Percentiles rank a stretch among this genome's conserved stretches.
Conservation (phyloP, 2,113 vertebrate genomes). For the Brachionichthys hirsutus region DNA sequence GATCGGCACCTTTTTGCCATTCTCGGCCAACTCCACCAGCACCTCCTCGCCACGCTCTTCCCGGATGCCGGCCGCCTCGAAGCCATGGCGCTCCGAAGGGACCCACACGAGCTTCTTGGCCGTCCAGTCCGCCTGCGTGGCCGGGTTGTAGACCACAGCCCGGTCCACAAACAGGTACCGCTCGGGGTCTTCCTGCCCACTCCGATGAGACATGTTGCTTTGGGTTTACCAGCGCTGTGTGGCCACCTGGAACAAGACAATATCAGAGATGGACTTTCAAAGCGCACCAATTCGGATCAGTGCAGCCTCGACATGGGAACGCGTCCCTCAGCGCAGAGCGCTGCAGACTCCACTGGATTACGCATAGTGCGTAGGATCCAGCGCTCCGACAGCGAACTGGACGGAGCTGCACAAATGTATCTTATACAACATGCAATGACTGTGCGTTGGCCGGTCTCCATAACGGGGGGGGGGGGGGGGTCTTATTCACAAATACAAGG, state of each 20-base stretch:
- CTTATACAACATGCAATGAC: constrained; percentile 6
- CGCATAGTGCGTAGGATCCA: constrained; percentile 55
- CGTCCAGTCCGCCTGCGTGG: constrained; percentile 96
- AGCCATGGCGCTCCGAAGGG: constrained; percentile 93
- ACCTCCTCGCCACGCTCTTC: constrained; percentile 94
- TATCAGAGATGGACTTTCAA: background rate
- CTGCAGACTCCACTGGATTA: constrained; percentile 7
- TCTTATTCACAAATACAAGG: no score
- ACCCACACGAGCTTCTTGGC: constrained; percentile 96
- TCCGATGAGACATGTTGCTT: constrained; percentile 87
- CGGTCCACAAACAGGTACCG: constrained; percentile 96
- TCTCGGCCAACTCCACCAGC: constrained; percentile 91
- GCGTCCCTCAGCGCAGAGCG: no score
- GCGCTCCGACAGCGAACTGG: no score
- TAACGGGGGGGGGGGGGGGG: background rate
- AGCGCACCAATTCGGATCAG: no score
- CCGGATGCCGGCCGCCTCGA: constrained; percentile 91
- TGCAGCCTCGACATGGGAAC: no score
- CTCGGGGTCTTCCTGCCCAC: constrained; percentile 91
- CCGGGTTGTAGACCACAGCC: constrained; percentile 95
- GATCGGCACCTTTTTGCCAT: constrained; percentile 91
- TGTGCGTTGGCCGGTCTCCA: constrained; percentile 11
- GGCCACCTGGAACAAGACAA: constrained; percentile 48
- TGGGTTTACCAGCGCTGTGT: constrained; percentile 61
- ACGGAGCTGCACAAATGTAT: background rate